These are phyloP conservation scores for Falco berigora DNA, from an alignment of 2,797 vertebrate species.

Conservation along the genomic window DNA sequence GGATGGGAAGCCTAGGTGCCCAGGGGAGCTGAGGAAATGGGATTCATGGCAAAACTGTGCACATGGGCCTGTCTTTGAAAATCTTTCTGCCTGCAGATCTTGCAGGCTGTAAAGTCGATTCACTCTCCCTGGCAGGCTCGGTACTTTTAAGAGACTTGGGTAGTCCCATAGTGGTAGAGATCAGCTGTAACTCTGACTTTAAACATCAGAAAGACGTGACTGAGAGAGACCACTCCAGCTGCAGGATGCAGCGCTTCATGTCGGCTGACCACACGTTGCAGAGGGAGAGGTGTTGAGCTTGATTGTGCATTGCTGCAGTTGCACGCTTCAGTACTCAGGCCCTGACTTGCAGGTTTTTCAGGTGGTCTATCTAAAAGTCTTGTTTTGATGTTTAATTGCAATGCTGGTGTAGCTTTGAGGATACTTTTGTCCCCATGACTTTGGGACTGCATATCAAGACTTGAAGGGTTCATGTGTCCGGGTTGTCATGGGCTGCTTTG, in stretches of 20 bases:
- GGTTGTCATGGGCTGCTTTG: background rate
- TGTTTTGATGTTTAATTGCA: background rate
- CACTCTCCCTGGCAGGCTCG: background rate
- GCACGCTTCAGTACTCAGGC: background rate
- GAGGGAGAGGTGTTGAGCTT: background rate
- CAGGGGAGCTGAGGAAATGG: background rate
- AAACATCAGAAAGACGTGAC: background rate
- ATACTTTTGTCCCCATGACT: background rate
- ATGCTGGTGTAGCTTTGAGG: accelerated
- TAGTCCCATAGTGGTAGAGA: background rate
- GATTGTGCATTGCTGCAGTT: background rate
- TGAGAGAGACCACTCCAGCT: background rate
- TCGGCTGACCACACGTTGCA: accelerated
- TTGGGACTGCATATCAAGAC: background rate
- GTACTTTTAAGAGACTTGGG: background rate
- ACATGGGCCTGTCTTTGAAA: background rate
- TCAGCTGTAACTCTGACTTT: background rate
- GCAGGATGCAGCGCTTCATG: background rate
- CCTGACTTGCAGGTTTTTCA: background rate
- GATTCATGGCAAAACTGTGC: background rate
- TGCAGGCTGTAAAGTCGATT: background rate
- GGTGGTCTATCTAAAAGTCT: background rate
- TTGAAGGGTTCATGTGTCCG: background rate
- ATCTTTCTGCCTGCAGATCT: background rate
- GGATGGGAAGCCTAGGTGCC: background rate